Evolutionary conservation across 1,140 invertebrate species (phyloP).

Genomic region (Bombyx mandarina): DNA sequence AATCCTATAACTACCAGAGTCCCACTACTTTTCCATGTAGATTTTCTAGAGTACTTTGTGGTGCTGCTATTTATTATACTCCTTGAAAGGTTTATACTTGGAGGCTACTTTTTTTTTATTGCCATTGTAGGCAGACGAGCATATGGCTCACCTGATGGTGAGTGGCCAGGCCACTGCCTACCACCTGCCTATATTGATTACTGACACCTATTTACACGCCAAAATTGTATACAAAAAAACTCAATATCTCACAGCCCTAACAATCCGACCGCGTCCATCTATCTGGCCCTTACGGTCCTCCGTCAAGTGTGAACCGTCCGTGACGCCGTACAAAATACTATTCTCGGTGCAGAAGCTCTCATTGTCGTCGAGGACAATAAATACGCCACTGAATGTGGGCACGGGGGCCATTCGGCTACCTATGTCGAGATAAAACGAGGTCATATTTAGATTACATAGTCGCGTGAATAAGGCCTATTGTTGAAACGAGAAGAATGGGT

Average conservation of each 20-base stretch:
- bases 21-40: too few relatives aligned
- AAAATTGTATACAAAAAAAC: neutral
- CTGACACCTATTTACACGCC: neutral
- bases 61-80: too few relatives aligned
- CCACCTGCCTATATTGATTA: neutral
- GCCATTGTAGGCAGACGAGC: neutral
- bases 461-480: too few relatives aligned
- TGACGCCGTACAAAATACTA: conserved; percentile 6
- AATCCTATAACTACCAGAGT: too few relatives aligned
- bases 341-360: conserved; percentile 1
- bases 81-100: too few relatives aligned
- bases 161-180: too few relatives aligned
- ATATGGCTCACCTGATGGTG: neutral
- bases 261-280: neutral
- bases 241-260: conserved; percentile 1
- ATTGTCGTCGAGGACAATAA: conserved; percentile 4
- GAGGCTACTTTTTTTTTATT: neutral
- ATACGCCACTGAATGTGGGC: conserved; percentile 4
- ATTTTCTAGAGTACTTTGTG: too few relatives aligned
- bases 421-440: too few relatives aligned
- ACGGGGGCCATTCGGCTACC: neutral
- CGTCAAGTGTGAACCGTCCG: conserved; percentile 8
- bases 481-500: too few relatives aligned
- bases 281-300: conserved; percentile 1
- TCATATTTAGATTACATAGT: too few relatives aligned